Conservation (phyloP, 2,113 vertebrate species). For the Emydura subglobosa region DNA sequence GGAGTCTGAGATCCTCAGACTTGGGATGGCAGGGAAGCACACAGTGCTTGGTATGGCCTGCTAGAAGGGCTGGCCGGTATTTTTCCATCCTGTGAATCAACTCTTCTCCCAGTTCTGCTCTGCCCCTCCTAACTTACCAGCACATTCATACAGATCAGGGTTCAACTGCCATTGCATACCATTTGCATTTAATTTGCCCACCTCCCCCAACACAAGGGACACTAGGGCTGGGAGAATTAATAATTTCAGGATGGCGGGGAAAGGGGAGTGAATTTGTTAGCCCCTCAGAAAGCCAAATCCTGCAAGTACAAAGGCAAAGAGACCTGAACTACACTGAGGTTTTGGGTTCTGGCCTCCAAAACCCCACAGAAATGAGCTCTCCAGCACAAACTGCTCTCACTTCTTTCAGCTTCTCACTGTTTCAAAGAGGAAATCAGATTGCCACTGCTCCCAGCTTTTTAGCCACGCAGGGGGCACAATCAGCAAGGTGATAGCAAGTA, state of each 20-base stretch:
- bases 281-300: neutral
- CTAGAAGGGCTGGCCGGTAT: neutral
- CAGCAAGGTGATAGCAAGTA: neutral
- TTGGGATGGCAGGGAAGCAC: neutral
- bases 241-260: neutral
- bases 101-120: rapidly evolving
- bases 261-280: neutral
- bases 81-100: neutral
- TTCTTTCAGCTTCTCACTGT: neutral
- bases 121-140: neutral
- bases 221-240: neutral
- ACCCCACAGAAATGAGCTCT: too few species aligned
- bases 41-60: neutral
- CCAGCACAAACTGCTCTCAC: neutral
- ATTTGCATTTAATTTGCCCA: neutral
- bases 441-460: neutral
- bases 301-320: neutral
- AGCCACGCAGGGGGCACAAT: neutral
- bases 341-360: neutral
- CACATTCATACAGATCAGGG: rapidly evolving
- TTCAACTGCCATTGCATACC: neutral
- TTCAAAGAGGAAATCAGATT: neutral
- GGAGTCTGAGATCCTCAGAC: neutral
- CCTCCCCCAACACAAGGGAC: neutral
- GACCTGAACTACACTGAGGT: neutral